Conservation (phyloP, 1,140 invertebrate genomes). For the Rhyacophila brunnea region DNA sequence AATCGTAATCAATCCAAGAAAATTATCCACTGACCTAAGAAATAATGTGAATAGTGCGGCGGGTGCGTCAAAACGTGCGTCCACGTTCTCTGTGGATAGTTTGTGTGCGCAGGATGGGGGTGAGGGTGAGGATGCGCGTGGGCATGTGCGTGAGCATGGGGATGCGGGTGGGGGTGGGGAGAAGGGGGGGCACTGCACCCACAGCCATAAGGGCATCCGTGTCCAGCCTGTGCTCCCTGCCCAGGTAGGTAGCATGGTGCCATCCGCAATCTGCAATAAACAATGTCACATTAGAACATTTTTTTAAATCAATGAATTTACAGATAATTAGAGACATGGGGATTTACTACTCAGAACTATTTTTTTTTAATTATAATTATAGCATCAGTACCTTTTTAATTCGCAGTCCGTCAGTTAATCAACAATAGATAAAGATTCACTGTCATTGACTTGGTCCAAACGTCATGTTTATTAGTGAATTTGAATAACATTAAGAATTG, state of each 20-base stretch:
- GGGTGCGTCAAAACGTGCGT: constrained; percentile 28
- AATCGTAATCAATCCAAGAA: no score
- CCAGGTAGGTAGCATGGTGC: constrained; percentile 24
- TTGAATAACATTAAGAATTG: no score
- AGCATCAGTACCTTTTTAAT: no score
- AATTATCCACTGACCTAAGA: constrained; percentile 11
- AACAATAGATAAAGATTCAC: no score
- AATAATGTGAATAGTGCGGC: constrained; percentile 21
- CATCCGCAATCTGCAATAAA: constrained; percentile 21
- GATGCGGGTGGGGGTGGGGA: constrained; percentile 36
- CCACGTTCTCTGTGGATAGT: constrained; percentile 27
- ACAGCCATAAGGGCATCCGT: constrained; percentile 38
- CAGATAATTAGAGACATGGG: no score
- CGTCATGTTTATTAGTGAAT: no score
- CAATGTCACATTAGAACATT: no score
- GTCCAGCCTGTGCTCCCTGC: constrained; percentile 15
- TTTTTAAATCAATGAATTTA: no score
- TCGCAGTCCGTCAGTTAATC: no score
- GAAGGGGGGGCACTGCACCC: constrained; percentile 39
- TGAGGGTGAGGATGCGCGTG: constrained; percentile 39
- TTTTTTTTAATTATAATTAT: no score
- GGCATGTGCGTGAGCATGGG: constrained; percentile 1
- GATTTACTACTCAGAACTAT: no score
- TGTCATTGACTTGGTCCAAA: no score
- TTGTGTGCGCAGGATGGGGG: constrained; percentile 41